phyloP scores from a whole-genome alignment of 2,888 invertebrate species.

The Drosophila imparisetae region DNA sequence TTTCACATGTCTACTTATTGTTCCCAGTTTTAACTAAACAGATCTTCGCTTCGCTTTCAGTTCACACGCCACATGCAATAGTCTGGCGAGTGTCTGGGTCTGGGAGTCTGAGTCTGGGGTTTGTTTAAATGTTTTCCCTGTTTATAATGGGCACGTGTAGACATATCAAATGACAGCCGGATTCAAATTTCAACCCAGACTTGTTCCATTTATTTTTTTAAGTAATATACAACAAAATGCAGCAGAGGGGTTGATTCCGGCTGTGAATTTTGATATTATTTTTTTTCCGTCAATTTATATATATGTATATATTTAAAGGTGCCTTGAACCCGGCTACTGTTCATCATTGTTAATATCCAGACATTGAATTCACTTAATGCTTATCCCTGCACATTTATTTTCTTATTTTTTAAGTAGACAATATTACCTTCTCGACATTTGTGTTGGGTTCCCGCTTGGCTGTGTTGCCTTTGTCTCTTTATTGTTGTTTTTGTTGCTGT shows the following conservation, averaged over 20 bases:
- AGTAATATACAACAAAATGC: neutral
- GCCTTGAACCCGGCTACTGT: conserved; percentile 25
- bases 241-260: neutral
- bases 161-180: neutral
- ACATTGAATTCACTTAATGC: conserved; percentile 23
- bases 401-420: conserved; percentile 13
- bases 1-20: neutral
- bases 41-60: neutral
- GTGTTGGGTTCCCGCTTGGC: conserved; percentile 10
- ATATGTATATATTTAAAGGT: neutral
- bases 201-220: conserved; percentile 1
- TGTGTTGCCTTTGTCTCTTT: conserved; percentile 38
- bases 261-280: conserved; percentile 3
- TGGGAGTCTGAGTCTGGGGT: neutral
- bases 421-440: conserved; percentile 17
- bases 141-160: conserved; percentile 7
- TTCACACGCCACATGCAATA: neutral
- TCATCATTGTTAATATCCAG: conserved; percentile 26
- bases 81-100: conserved; percentile 2
- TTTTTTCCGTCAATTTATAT: neutral
- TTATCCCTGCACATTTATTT: conserved; percentile 20
- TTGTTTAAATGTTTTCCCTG: neutral
- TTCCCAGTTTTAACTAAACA: neutral
- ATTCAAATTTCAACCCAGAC: neutral
- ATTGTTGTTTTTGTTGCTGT: conserved; percentile 12